Evolutionary conservation across 2,113 vertebrate species (phyloP).

Genomic region (Passer domesticus): DNA sequence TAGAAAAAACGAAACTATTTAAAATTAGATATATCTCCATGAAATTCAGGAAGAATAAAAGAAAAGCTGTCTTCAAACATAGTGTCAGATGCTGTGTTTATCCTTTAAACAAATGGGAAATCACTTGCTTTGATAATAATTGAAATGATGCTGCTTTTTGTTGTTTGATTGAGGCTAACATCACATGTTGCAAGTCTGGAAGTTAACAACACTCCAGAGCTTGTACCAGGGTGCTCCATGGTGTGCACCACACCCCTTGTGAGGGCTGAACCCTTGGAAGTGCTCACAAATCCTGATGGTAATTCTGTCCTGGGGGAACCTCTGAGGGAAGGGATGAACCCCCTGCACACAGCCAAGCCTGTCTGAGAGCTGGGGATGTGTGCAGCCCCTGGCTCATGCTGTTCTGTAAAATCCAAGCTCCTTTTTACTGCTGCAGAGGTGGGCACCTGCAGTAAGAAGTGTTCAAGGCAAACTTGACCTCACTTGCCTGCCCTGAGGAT

Average conservation of each 20-base stretch:
- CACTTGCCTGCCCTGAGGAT: not conserved
- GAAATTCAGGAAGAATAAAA: not conserved
- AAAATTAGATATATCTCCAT: not conserved
- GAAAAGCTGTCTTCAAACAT: not conserved
- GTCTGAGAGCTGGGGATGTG: fast-evolving
- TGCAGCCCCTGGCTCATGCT: not conserved
- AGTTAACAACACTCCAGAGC: not conserved
- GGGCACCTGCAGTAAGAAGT: not conserved
- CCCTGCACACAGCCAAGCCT: fast-evolving
- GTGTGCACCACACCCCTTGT: not conserved
- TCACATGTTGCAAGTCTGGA: too few species aligned
- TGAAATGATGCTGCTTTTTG: not conserved
- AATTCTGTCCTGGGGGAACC: not conserved
- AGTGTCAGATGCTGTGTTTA: not conserved
- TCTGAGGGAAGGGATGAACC: not conserved
- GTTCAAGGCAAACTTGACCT: not conserved
- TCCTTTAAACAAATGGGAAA: not conserved
- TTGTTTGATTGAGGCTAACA: not conserved
- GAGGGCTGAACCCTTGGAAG: not conserved
- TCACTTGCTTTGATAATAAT: not conserved
- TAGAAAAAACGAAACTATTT: not conserved
- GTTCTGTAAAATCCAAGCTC: not conserved
- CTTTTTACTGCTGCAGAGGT: not conserved
- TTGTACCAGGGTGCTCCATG: not conserved
- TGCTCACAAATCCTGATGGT: fast-evolving